Base-by-base conservation (phyloP, 2,113 vertebrate species). In the Saiga tatarica region DNA sequence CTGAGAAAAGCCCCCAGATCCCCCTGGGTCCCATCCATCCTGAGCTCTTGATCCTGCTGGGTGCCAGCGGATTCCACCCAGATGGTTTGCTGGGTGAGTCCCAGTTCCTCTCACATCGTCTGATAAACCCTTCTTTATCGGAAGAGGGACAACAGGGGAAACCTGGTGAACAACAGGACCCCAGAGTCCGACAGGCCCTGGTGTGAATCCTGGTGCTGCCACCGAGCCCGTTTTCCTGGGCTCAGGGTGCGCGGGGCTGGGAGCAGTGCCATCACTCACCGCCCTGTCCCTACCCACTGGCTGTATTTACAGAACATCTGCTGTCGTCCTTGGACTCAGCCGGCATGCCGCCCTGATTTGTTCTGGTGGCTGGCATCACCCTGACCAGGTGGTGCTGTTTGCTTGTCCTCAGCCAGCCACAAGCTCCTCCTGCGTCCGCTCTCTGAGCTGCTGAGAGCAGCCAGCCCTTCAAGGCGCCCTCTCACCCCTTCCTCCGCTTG, bases 361-460 rank as follows among this genome's bases (percentile, higher is more conserved):
- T 71, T 36, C 91, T 13, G 39, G 53, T 85, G 39, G 87, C 88
- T 64, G 45, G 53, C 39, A 17, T 33, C 28, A 7, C 53, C 79
- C 39, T 50, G 47, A 36, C 47, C 71, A 25, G 71, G 42, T 33
- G 81, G 25, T 33, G 6, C 53, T 28, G 2, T 52, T 33, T 83
- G n/a, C 79, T 81, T 3, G 2, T 53, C 39, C 62, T 90, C 90
- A 45, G 39, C 45, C 45, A 4, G 71, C 55, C 26, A 30, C 2
- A 0, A 55, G 36, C 33, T 28, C 39, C 8, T 60, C 57, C 55
- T 16, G 26, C 3, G 10, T 25, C 78, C 28, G 0, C 52, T 53
- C 33, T 39, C 67, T 19, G 53, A 53, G 26, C 45, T 0, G 0
- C 42, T 0, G 2, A 60, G 19, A 10, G 12, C 23, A 2, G n/a